phyloP scores from a whole-genome alignment of 1,140 invertebrate species.

The Bombus vancouverensis region DNA sequence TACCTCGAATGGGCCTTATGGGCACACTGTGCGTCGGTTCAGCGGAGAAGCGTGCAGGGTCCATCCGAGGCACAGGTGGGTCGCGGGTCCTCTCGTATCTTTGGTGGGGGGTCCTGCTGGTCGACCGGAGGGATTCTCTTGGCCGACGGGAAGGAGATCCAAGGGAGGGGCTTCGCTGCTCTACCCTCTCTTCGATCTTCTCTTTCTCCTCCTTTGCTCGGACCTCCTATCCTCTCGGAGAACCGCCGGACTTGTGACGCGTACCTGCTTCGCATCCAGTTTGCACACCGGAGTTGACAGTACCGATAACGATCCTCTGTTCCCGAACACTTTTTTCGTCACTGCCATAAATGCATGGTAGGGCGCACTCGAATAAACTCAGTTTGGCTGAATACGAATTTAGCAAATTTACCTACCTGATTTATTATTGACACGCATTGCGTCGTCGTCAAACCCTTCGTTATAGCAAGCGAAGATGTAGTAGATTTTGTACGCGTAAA shows the following conservation, averaged over 20 bases:
- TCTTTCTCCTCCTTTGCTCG: constrained; percentile 49
- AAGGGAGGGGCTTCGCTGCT: constrained; percentile 76
- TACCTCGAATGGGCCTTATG: constrained; percentile 74
- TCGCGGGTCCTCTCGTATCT: constrained; percentile 66
- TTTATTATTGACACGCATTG: no score
- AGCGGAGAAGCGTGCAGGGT: constrained; percentile 72
- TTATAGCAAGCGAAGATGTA: no score
- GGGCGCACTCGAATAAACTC: no score
- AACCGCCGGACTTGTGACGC: constrained; percentile 31
- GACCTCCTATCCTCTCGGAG: constrained; percentile 50
- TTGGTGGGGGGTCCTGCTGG: constrained; percentile 70
- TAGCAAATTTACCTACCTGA: no score
- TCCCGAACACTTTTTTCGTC: neutral
- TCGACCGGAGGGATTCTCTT: constrained; percentile 58
- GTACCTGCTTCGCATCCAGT: neutral
- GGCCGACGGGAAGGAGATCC: constrained; percentile 43
- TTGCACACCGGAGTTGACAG: constrained; percentile 17
- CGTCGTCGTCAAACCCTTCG: no score
- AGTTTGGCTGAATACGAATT: no score
- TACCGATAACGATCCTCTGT: constrained; percentile 42
- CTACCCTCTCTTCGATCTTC: constrained; percentile 64
- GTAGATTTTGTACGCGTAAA: no score
- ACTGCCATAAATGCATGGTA: neutral
- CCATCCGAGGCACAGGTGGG: constrained; percentile 79
- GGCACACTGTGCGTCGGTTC: constrained; percentile 75